These are phyloP conservation scores for Marcusenius ussheri DNA, from an alignment of 2,113 vertebrate species.

Conservation along the genomic window DNA sequence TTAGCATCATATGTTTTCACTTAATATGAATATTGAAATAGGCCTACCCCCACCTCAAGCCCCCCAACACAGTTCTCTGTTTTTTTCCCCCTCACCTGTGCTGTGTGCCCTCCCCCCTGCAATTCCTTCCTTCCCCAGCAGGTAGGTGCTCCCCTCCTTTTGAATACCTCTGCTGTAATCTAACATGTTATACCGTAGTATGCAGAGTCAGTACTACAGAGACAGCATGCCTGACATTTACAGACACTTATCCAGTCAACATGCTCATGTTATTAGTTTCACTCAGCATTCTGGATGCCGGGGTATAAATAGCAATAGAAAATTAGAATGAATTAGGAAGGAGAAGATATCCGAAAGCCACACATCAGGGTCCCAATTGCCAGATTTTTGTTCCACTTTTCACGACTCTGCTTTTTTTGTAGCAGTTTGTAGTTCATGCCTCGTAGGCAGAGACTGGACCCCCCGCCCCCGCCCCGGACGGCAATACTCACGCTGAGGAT, in stretches of 20 bases:
- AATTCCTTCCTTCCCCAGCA: background rate
- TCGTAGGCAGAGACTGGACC: background rate
- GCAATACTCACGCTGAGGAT: constrained; percentile 75
- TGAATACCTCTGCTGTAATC: background rate
- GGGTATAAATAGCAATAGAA: background rate
- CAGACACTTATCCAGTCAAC: background rate
- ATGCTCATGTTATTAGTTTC: background rate
- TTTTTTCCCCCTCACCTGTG: background rate
- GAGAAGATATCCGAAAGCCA: constrained; percentile 23
- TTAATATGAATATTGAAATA: background rate
- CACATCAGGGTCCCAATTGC: background rate
- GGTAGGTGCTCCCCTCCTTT: background rate
- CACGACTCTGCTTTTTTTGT: background rate
- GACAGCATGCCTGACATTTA: background rate
- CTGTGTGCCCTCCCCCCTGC: background rate
- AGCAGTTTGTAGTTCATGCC: background rate
- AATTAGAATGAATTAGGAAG: background rate
- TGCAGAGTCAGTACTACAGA: background rate
- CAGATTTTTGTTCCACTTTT: background rate
- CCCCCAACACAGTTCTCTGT: background rate
- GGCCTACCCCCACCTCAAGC: background rate
- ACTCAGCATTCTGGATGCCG: background rate
- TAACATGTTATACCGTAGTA: background rate
- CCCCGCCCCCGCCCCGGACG: background rate
- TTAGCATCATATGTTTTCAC: background rate